Percentiles rank a stretch among this genome's conserved stretches.
Evolutionary conservation across 2,797 vertebrate species (phyloP).

Genomic region (Liasis olivaceus): DNA sequence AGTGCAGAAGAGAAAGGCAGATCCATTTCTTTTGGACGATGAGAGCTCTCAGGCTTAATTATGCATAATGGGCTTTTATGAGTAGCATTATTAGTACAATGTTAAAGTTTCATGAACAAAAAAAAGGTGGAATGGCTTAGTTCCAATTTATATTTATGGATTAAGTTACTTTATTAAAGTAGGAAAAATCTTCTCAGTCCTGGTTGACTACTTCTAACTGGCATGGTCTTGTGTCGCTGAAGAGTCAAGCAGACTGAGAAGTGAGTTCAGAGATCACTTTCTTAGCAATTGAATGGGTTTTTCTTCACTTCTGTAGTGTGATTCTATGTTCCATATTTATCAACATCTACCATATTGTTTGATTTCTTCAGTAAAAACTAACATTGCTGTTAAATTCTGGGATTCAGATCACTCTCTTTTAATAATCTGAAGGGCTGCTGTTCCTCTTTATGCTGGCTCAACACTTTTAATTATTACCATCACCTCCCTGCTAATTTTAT

Average conservation of each 20-base stretch:
- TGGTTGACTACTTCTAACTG: constrained; percentile 48
- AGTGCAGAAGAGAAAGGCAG: neutral
- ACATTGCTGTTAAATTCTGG: neutral
- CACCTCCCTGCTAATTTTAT: neutral
- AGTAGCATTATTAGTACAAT: constrained; percentile 21
- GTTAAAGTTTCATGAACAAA: constrained; percentile 36
- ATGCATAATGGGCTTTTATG: constrained; percentile 24
- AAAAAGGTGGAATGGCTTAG: constrained; percentile 17
- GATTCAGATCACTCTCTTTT: neutral
- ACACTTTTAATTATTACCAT: neutral
- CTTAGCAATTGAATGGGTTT: neutral
- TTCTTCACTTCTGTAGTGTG: neutral
- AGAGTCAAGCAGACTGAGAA: constrained; percentile 39
- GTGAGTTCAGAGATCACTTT: constrained; percentile 36
- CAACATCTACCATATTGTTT: rapidly evolving
- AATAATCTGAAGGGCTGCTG: neutral
- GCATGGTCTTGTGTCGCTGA: constrained; percentile 27
- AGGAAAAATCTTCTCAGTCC: constrained; percentile 29
- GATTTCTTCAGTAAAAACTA: neutral
- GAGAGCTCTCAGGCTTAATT: constrained; percentile 34
- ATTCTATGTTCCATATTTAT: neutral
- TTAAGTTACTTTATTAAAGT: constrained; percentile 49
- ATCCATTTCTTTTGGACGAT: constrained; percentile 31
- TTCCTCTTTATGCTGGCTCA: neutral
- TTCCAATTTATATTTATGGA: neutral